phyloP scores from a whole-genome alignment of 2,888 invertebrate genomes.

The Ennomos quercinarius region DNA sequence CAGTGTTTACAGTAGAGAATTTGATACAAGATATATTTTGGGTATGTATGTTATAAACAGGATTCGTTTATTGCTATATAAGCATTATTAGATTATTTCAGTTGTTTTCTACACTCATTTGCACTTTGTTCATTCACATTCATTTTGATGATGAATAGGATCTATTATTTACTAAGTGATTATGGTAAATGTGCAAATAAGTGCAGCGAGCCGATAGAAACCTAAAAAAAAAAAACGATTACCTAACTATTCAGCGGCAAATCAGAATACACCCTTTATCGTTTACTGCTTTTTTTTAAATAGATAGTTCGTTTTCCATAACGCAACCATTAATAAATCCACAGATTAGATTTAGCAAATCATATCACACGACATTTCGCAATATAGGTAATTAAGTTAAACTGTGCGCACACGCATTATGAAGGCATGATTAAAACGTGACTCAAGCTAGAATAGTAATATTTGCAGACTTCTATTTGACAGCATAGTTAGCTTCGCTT shows the following conservation, averaged over 20 bases:
- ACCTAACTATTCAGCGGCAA: slow-evolving; percentile 20
- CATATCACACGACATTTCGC: too few relatives aligned
- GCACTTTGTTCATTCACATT: slow-evolving; percentile 22
- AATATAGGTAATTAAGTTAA: too few relatives aligned
- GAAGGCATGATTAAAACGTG: too few relatives aligned
- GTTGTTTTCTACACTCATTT: slow-evolving; percentile 32
- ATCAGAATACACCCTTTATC: slow-evolving; percentile 20
- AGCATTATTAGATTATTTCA: slow-evolving; percentile 32
- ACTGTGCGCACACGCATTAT: too few relatives aligned
- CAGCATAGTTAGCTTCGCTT: too few relatives aligned
- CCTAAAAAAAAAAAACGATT: slow-evolving; percentile 27
- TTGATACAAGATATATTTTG: slow-evolving; percentile 1
- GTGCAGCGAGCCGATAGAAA: slow-evolving; percentile 25
- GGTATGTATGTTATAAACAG: slow-evolving; percentile 4
- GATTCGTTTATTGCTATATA: slow-evolving; percentile 29
- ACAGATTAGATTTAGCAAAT: too few relatives aligned
- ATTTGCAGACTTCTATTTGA: too few relatives aligned
- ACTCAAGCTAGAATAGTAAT: too few relatives aligned
- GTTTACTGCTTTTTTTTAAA: too few relatives aligned
- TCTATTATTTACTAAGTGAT: slow-evolving; percentile 12
- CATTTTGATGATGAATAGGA: background rate
- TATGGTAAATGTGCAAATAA: slow-evolving; percentile 25
- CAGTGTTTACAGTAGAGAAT: slow-evolving; percentile 11
- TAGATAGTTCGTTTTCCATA: too few relatives aligned
- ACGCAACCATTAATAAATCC: too few relatives aligned